These are phyloP conservation scores for Bombus sylvicola DNA, from an alignment of 1,140 invertebrate genomes.

Conservation along the genomic window DNA sequence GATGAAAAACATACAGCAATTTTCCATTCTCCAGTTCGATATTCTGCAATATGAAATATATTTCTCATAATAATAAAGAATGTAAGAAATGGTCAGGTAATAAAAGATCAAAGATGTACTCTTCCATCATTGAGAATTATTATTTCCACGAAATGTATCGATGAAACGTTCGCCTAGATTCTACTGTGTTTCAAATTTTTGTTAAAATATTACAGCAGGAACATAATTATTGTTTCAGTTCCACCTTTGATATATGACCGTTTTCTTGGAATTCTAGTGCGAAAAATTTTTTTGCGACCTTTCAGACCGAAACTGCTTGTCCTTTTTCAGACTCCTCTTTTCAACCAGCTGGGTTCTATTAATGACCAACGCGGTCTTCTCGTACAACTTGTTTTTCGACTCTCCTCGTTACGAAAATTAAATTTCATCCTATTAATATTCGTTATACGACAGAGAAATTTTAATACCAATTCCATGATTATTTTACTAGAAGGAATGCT, in stretches of 20 bases:
- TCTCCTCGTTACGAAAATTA: not conserved
- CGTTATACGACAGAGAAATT: no score
- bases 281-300: slow-evolving; percentile 4
- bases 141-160: not conserved
- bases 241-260: slow-evolving; percentile 25
- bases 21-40: no score
- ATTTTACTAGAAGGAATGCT: no score
- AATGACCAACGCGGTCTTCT: not conserved
- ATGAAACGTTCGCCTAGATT: not conserved
- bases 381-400: not conserved
- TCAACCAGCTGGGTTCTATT: not conserved
- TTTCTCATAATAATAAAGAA: not conserved
- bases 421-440: not conserved
- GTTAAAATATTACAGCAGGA: not conserved
- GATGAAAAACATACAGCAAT: no score
- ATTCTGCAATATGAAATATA: no score
- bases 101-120: not conserved
- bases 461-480: no score
- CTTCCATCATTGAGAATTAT: not conserved
- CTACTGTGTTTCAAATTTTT: not conserved
- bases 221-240: not conserved
- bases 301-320: no score
- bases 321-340: slow-evolving; percentile 5
- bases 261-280: slow-evolving; percentile 21
- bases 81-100: not conserved